Percentiles rank a stretch among this genome's conserved stretches.
Conservation (phyloP, 1,140 invertebrate genomes). For the Drosophila paulistorum region DNA sequence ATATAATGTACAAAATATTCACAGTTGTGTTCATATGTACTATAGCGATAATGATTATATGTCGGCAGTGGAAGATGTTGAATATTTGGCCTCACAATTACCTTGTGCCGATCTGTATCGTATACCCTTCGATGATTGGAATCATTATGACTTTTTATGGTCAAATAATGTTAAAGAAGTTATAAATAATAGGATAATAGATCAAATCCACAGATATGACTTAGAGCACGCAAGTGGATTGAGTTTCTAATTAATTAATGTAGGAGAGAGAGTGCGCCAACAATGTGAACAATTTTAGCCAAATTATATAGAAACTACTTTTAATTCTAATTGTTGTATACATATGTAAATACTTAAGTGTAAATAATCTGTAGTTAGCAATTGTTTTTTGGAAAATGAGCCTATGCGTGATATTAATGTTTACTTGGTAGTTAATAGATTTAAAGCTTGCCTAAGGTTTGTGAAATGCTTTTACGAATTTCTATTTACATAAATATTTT, state of each 20-base stretch:
- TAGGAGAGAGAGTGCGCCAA: background rate
- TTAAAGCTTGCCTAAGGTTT: conserved; percentile 56
- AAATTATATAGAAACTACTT: conserved; percentile 19
- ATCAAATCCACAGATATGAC: conserved; percentile 78
- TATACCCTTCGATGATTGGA: conserved; percentile 83
- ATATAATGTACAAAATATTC: conserved; percentile 85
- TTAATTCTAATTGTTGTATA: conserved; percentile 4
- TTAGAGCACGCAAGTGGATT: conserved; percentile 42
- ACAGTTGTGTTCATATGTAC: conserved; percentile 86
- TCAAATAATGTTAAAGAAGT: conserved; percentile 84
- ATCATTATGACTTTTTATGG: conserved; percentile 85
- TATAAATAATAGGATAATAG: conserved; percentile 83
- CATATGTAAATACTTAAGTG: conserved; percentile 42
- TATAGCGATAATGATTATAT: conserved; percentile 87
- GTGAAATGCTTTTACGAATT: conserved; percentile 44
- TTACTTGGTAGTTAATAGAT: conserved; percentile 33
- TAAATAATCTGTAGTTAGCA: conserved; percentile 44
- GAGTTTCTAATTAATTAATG: conserved; percentile 36
- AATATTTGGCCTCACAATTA: conserved; percentile 82
- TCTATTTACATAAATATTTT: conserved; percentile 12
- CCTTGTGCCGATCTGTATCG: conserved; percentile 79
- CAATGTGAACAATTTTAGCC: conserved; percentile 23
- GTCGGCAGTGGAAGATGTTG: conserved; percentile 84
- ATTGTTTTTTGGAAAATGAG: conserved; percentile 28
- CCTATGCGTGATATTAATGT: conserved; percentile 54